Evolutionary conservation across 2,113 vertebrate genomes (phyloP).

Genomic region (Mustelus asterias): DNA sequence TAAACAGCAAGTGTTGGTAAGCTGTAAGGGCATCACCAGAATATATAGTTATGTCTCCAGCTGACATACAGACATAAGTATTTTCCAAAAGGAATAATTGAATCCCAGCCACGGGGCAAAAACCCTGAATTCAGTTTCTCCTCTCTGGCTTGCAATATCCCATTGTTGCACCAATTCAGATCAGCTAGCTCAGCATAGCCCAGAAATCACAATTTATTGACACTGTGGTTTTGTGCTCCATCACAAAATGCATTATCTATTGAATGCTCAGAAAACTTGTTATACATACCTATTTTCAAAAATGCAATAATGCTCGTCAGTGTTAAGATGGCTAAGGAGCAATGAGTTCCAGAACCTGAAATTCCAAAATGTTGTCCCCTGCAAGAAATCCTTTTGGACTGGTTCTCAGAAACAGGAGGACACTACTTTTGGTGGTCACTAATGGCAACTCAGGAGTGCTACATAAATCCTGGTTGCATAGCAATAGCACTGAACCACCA

Average conservation of each 20-base stretch:
- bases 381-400: background rate
- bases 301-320: background rate
- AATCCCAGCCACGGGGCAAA: background rate
- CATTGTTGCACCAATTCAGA: background rate
- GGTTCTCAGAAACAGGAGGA: background rate
- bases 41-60: background rate
- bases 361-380: background rate
- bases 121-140: background rate
- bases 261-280: background rate
- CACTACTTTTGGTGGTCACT: background rate
- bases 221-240: background rate
- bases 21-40: background rate
- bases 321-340: background rate
- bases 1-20: background rate
- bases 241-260: background rate
- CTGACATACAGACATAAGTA: background rate
- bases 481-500: background rate
- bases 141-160: background rate
- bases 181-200: background rate
- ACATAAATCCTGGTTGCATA: background rate
- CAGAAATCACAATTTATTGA: background rate
- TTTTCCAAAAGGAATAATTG: background rate
- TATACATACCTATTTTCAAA: background rate
- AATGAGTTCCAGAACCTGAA: background rate
- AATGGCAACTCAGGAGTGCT: background rate